Percentiles rank a stretch among this genome's conserved stretches.
These are phyloP conservation scores for Drosophila vallismaia DNA, from an alignment of 2,888 invertebrate species.

Conservation along the genomic window DNA sequence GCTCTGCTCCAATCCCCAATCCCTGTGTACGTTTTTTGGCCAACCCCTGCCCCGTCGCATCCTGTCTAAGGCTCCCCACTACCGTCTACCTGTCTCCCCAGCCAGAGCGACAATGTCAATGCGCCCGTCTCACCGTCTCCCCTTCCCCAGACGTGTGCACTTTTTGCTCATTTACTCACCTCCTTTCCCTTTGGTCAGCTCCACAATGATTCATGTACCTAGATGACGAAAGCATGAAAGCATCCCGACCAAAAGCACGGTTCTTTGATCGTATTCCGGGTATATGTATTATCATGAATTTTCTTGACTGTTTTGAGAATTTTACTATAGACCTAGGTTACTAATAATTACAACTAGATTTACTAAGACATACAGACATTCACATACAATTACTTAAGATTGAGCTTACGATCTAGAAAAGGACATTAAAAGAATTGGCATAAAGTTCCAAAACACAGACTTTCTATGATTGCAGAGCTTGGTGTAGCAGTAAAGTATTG, in stretches of 20 bases:
- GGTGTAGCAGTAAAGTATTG: slow-evolving; percentile 2
- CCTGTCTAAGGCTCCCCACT: slow-evolving; percentile 58
- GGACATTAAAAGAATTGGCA: slow-evolving; percentile 18
- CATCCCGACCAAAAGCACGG: slow-evolving; percentile 25
- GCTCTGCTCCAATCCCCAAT: slow-evolving; percentile 22
- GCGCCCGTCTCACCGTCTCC: slow-evolving; percentile 47
- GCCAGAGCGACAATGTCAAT: slow-evolving; percentile 72
- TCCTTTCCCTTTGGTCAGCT: slow-evolving; percentile 39
- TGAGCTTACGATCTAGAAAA: slow-evolving; percentile 23
- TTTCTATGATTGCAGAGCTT: background rate
- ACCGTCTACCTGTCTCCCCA: slow-evolving; percentile 64
- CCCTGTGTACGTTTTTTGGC: slow-evolving; percentile 40
- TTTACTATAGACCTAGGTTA: slow-evolving; percentile 48
- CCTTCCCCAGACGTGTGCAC: slow-evolving; percentile 48
- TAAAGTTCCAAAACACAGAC: slow-evolving; percentile 8
- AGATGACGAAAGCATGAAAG: slow-evolving; percentile 59
- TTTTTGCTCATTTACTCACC: slow-evolving; percentile 55
- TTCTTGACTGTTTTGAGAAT: slow-evolving; percentile 31
- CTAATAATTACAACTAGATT: slow-evolving; percentile 51
- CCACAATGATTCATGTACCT: slow-evolving; percentile 66
- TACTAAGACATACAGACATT: slow-evolving; percentile 59
- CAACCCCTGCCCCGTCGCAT: slow-evolving; percentile 30
- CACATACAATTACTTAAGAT: slow-evolving; percentile 28
- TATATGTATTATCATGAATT: slow-evolving; percentile 28
- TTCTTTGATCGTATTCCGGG: slow-evolving; percentile 37